These are phyloP conservation scores for Orthonychiurus folsomi DNA, from an alignment of 2,888 invertebrate species.

Conservation along the genomic window DNA sequence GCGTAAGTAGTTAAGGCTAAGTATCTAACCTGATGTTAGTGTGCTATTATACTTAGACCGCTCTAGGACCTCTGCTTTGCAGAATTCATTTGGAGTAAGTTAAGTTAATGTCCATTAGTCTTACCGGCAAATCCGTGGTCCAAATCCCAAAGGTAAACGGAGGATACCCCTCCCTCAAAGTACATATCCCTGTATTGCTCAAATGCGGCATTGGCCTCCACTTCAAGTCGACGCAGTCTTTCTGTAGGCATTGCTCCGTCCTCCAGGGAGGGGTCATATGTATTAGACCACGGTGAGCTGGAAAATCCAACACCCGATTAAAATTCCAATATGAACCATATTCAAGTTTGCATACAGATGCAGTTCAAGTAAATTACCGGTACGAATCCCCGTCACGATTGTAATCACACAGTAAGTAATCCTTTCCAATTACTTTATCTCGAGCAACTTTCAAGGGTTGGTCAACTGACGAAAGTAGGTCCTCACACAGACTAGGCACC, in stretches of 20 bases:
- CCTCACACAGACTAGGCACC: conserved; percentile 91
- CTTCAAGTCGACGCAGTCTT: conserved; percentile 83
- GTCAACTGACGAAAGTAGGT: conserved; percentile 91
- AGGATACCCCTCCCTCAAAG: conserved; percentile 98
- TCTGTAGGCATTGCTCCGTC: conserved; percentile 99
- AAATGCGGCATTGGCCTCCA: conserved; percentile 97
- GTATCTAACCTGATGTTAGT: too few species aligned
- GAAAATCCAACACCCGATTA: too few species aligned
- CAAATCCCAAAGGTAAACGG: conserved; percentile 98
- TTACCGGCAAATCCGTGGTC: conserved; percentile 94
- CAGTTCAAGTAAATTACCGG: conserved; percentile 49
- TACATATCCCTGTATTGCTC: conserved; percentile 99
- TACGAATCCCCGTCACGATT: conserved; percentile 99
- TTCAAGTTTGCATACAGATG: too few species aligned
- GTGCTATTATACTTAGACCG: too few species aligned
- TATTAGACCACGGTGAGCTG: conserved; percentile 97
- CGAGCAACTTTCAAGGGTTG: conserved; percentile 93
- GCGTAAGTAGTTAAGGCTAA: too few species aligned
- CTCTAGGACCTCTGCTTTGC: too few species aligned
- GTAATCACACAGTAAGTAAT: conserved; percentile 96
- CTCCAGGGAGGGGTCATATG: conserved; percentile 93
- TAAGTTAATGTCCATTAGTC: too few species aligned
- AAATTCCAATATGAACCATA: too few species aligned
- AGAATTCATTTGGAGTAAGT: neutral
- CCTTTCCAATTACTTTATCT: conserved; percentile 89